These are phyloP conservation scores for Crossocerus cetratus DNA, from an alignment of 2,888 invertebrate species.

Conservation along the genomic window DNA sequence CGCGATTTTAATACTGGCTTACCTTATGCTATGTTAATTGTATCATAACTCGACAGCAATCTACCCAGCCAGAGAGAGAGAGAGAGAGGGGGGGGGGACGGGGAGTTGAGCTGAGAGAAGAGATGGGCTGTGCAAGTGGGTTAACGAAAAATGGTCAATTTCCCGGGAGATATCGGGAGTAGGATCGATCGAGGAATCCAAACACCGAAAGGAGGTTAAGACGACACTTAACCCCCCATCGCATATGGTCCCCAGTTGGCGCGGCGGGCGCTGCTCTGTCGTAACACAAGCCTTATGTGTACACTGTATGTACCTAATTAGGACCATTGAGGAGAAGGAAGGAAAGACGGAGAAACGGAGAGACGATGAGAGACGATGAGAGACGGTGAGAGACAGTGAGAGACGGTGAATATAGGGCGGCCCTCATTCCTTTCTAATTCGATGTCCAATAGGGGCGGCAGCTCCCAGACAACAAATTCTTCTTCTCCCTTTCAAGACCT, in stretches of 20 bases:
- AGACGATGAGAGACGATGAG: too few relatives aligned
- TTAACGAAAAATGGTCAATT: conserved; percentile 4
- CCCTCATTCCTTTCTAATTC: conserved; percentile 44
- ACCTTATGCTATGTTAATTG: not conserved
- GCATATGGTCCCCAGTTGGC: conserved; percentile 60
- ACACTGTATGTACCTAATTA: conserved; percentile 57
- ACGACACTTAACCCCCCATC: conserved; percentile 59
- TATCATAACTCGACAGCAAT: not conserved
- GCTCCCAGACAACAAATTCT: not conserved
- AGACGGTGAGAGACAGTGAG: too few relatives aligned
- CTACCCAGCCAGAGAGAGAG: too few relatives aligned
- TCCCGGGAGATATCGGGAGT: conserved; percentile 26
- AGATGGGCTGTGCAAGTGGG: not conserved
- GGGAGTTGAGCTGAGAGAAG: not conserved
- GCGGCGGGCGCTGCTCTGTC: conserved; percentile 56
- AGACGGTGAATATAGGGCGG: conserved; percentile 47
- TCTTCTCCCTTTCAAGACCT: conserved; percentile 3
- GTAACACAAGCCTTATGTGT: conserved; percentile 54
- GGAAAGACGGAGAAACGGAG: conserved; percentile 42
- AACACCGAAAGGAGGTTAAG: conserved; percentile 60
- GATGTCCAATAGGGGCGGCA: conserved; percentile 22
- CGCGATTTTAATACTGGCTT: not conserved
- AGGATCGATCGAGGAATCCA: conserved; percentile 47
- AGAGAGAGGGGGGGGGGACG: too few relatives aligned
- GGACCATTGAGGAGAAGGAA: conserved; percentile 56